These are phyloP conservation scores for Pachycephala philippinensis DNA, from an alignment of 2,113 vertebrate genomes.

Conservation along the genomic window DNA sequence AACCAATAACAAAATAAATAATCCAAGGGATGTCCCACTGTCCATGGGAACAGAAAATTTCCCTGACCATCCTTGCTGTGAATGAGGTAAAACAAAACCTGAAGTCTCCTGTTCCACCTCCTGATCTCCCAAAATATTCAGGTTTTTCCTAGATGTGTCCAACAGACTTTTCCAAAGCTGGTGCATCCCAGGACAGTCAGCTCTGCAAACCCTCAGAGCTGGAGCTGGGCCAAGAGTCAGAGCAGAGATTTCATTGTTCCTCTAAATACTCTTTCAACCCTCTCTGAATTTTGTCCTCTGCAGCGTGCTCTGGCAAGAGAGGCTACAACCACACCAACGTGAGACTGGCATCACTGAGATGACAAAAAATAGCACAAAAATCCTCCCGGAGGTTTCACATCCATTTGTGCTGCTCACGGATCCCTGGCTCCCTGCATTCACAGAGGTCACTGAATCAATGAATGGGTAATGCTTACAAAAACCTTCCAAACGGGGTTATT, in stretches of 20 bases:
- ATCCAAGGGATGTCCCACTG: background rate
- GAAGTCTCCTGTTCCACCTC: background rate
- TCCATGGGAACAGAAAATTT: background rate
- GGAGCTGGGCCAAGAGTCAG: background rate
- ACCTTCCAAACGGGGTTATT: background rate
- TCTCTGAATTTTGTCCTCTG: background rate
- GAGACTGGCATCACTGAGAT: fast-evolving
- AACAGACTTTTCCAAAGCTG: background rate
- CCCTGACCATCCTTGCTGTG: background rate
- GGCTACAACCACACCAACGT: fast-evolving
- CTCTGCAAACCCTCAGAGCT: background rate
- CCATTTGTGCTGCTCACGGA: fast-evolving
- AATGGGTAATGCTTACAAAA: background rate
- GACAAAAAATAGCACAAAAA: background rate
- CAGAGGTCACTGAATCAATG: background rate
- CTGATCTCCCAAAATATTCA: fast-evolving
- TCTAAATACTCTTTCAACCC: background rate
- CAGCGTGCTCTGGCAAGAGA: background rate
- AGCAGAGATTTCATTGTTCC: background rate
- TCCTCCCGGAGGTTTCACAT: background rate
- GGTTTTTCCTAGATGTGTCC: background rate
- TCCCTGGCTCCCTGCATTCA: background rate
- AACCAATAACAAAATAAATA: background rate
- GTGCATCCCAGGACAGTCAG: background rate
- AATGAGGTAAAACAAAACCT: background rate